phyloP scores from a whole-genome alignment of 2,888 invertebrate species.

The Acleris emargana region DNA sequence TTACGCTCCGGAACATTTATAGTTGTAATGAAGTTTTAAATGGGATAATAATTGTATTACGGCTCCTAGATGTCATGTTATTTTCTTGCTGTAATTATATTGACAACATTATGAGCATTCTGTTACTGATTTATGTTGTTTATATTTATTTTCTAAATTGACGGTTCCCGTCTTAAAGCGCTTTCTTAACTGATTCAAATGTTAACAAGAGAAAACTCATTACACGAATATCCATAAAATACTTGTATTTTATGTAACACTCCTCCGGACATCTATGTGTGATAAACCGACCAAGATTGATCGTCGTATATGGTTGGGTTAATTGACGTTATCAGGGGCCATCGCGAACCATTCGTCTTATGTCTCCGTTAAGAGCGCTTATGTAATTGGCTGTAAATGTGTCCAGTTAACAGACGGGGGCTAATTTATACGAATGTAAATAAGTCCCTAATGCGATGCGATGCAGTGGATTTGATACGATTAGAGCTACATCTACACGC shows the following conservation, averaged over 20 bases:
- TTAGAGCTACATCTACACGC: background rate
- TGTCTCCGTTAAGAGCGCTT: conserved; percentile 39
- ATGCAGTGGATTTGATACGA: conserved; percentile 8
- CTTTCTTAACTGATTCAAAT: conserved; percentile 6
- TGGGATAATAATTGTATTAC: conserved; percentile 30
- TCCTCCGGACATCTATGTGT: conserved; percentile 42
- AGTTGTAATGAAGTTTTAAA: conserved; percentile 28
- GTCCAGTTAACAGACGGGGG: conserved; percentile 40
- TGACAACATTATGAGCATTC: conserved; percentile 10
- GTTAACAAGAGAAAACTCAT: conserved; percentile 29
- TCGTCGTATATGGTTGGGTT: conserved; percentile 46
- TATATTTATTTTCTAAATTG: background rate
- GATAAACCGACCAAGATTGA: conserved; percentile 46
- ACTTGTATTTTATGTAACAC: conserved; percentile 48
- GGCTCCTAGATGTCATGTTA: conserved; percentile 21
- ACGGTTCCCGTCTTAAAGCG: background rate
- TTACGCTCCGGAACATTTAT: conserved; percentile 43
- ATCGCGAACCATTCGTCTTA: conserved; percentile 47
- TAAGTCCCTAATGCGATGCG: conserved; percentile 12
- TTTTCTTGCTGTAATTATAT: conserved; percentile 27
- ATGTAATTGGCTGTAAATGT: conserved; percentile 45
- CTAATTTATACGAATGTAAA: conserved; percentile 34
- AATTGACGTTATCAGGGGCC: conserved; percentile 54
- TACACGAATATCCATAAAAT: conserved; percentile 23
- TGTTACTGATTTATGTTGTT: conserved; percentile 5